phyloP scores from a whole-genome alignment of 2,888 invertebrate species.

The Ectemnius cavifrons region DNA sequence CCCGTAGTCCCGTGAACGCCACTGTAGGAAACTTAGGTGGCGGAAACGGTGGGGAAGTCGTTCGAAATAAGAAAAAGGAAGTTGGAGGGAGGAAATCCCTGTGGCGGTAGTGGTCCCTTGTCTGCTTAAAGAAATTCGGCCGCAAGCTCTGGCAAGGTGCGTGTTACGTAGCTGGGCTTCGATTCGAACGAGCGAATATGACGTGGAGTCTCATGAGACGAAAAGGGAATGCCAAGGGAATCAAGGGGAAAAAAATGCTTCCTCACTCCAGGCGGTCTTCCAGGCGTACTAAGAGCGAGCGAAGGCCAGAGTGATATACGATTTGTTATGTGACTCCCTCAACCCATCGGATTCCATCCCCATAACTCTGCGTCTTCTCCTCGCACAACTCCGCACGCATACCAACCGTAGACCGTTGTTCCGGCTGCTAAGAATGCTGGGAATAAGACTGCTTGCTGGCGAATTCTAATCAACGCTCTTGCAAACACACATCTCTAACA shows the following conservation, averaged over 20 bases:
- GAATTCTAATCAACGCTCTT: too few species aligned
- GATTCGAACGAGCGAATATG: slow-evolving; percentile 16
- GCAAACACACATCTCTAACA: too few species aligned
- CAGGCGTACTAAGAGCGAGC: neutral
- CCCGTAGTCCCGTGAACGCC: slow-evolving; percentile 15
- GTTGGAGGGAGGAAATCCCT: slow-evolving; percentile 18
- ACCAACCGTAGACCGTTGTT: too few species aligned
- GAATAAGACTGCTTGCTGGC: too few species aligned
- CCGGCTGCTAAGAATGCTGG: too few species aligned
- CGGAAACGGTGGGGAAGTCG: neutral
- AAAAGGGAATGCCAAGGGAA: neutral
- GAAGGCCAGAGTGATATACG: neutral
- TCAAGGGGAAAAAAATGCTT: slow-evolving; percentile 3
- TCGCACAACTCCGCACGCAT: too few species aligned
- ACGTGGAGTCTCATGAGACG: slow-evolving; percentile 2
- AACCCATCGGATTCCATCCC: neutral
- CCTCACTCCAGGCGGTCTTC: neutral
- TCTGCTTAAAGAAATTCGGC: slow-evolving; percentile 18
- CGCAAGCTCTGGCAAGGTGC: neutral
- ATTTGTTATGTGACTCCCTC: neutral
- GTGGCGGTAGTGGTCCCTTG: slow-evolving; percentile 3
- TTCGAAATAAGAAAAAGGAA: slow-evolving; percentile 8
- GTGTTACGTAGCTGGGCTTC: neutral
- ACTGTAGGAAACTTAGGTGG: slow-evolving; percentile 26
- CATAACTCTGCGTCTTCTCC: too few species aligned